A percentile compares a stretch with the other conserved stretches of the same genome.
phyloP scores from a whole-genome alignment of 2,113 vertebrate genomes.

The Pachypanchax playfairii region DNA sequence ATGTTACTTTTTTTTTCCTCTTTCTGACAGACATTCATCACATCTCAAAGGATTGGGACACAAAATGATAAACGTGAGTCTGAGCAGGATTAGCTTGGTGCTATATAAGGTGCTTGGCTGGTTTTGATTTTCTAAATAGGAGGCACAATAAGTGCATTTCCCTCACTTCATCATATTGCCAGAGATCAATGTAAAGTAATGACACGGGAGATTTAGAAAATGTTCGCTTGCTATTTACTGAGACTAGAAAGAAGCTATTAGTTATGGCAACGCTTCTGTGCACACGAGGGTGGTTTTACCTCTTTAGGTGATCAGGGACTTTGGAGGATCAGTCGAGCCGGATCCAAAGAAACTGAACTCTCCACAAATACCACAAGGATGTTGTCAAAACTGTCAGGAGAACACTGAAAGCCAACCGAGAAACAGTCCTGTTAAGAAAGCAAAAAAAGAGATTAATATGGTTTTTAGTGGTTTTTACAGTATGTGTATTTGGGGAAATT shows the following conservation, averaged over 20 bases:
- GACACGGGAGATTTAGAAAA: neutral
- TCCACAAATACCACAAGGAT: slow-evolving; percentile 27
- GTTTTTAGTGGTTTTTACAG: neutral
- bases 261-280: neutral
- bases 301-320: slow-evolving; percentile 38
- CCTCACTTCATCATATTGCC: neutral
- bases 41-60: slow-evolving; percentile 25
- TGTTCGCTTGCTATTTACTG: neutral
- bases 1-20: slow-evolving; percentile 47
- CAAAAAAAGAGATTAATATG: slow-evolving; percentile 16
- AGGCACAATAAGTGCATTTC: neutral
- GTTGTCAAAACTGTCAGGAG: slow-evolving; percentile 12
- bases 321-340: slow-evolving; percentile 27
- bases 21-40: slow-evolving; percentile 49
- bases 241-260: neutral
- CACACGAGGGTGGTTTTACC: slow-evolving; percentile 40
- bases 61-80: slow-evolving; percentile 12
- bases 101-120: slow-evolving; percentile 2
- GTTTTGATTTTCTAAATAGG: slow-evolving; percentile 6
- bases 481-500: neutral
- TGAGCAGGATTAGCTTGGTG: neutral
- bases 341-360: slow-evolving; percentile 28
- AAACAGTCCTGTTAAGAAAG: slow-evolving; percentile 38
- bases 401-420: slow-evolving; percentile 16
- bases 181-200: neutral